These are phyloP conservation scores for Eulemur albifrons DNA, from an alignment of 2,797 vertebrate species.

Conservation along the genomic window DNA sequence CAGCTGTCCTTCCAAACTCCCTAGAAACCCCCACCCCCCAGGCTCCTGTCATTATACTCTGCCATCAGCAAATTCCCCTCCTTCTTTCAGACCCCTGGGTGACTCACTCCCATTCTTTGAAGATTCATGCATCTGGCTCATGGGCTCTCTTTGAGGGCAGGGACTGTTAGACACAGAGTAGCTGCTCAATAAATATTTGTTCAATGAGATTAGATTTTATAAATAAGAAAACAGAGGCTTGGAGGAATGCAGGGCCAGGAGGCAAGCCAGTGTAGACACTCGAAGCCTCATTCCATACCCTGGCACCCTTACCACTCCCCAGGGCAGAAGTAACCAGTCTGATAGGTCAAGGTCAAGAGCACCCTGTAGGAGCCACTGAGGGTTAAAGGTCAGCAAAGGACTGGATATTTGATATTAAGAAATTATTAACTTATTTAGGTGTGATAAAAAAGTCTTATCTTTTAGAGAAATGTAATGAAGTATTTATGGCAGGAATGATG, in stretches of 20 bases:
- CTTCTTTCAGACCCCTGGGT: not conserved
- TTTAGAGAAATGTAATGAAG: conserved; percentile 30
- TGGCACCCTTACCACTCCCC: no score
- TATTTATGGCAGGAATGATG: not conserved
- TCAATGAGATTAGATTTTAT: not conserved
- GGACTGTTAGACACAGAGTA: not conserved
- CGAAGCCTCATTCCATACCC: not conserved
- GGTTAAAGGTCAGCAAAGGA: not conserved
- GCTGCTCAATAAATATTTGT: not conserved
- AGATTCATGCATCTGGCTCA: not conserved
- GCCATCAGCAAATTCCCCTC: not conserved
- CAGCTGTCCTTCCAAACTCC: not conserved
- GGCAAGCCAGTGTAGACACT: not conserved
- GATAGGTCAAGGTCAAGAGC: not conserved
- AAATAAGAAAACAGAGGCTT: not conserved
- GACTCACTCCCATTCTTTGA: not conserved
- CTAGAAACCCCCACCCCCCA: not conserved
- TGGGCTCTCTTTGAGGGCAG: not conserved
- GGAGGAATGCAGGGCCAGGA: not conserved
- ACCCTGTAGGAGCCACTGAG: conserved; percentile 13
- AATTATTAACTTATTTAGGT: conserved; percentile 36
- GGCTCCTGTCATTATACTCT: not conserved
- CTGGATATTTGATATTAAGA: not conserved
- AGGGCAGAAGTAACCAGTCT: not conserved
- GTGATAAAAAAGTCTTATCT: not conserved